Base-by-base conservation (phyloP, 2,888 invertebrate genomes). In the Nemotelus nigrinus region DNA sequence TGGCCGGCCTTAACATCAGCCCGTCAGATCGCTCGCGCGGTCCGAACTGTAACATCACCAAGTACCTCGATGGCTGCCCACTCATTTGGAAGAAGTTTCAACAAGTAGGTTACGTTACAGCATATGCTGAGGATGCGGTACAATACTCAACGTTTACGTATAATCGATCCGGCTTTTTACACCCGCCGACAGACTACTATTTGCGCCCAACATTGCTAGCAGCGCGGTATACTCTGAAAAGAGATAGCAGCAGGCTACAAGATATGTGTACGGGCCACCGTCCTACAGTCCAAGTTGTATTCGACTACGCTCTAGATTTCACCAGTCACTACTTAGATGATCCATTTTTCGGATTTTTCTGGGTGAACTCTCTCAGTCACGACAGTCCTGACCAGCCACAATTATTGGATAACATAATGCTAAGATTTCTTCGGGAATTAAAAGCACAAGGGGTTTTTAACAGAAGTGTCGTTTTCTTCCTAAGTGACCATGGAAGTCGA, bases 401-500 rank as follows among this genome's bases (percentile, higher is more conserved):
- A 41, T 89, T 91, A 53, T 91, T 93, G 87, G 95, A 95, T 82
- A 86, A 85, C 3, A 89, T 90, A 74, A 85, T 93, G 75, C 86
- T 89, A 63, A 85, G 88, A 39, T 92, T 92, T 82, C 87, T 93
- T 47, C 87, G 89, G 78, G 88, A 89, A 48, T 85, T 94, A 55
- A 87, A 89, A 3, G 87, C 88, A 25, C 89, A 89, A 0, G 91
- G 91, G 0, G 88, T 91, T 3, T 83, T 92, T 72, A 89, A 92
- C 63, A 91, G 91, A 60, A 91, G 92, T 2, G 90, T 94, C 81
- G 87, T 95, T 1, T 87, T 94, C 76, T 92, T 94, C 81, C 88
- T 94, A 75, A 94, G 94, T 82, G 94, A 94, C 83, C 94, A 95
- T 82, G 95, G 95, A 0, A 89, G 94, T 83, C 89, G 95, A 6